These are phyloP conservation scores for Pardalotus punctatus DNA, from an alignment of 2,113 vertebrate species.

Conservation along the genomic window DNA sequence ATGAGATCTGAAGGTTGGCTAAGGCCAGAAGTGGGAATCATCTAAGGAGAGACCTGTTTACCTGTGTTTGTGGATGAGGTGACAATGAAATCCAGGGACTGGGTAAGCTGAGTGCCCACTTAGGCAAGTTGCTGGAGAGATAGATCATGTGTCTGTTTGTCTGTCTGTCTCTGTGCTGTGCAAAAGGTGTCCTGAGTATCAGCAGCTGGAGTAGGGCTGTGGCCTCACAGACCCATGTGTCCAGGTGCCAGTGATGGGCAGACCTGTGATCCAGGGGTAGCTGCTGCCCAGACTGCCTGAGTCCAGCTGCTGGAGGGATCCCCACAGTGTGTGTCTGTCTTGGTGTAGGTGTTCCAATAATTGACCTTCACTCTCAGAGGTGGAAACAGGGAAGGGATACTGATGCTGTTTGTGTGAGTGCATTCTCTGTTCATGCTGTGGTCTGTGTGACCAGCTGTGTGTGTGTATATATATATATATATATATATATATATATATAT, in stretches of 20 bases:
- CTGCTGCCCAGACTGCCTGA: not conserved
- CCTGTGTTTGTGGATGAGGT: not conserved
- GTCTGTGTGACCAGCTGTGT: not conserved
- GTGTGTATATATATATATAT: rapidly evolving
- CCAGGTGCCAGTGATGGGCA: not conserved
- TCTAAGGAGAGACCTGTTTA: not conserved
- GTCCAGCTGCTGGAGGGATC: not conserved
- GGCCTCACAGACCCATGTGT: rapidly evolving
- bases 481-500: too few species aligned
- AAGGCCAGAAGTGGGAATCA: not conserved
- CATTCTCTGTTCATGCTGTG: not conserved
- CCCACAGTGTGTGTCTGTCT: not conserved
- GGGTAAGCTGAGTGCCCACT: not conserved
- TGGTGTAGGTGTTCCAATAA: not conserved
- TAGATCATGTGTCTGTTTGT: not conserved
- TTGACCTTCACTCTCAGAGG: not conserved
- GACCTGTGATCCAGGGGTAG: not conserved
- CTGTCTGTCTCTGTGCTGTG: not conserved
- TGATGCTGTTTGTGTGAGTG: not conserved
- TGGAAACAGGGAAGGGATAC: not conserved
- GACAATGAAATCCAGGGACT: not conserved
- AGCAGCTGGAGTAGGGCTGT: not conserved
- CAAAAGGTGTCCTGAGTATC: not conserved
- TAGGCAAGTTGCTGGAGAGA: not conserved
- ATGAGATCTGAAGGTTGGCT: not conserved